phyloP scores from a whole-genome alignment of 2,113 vertebrate species.

The Sminthopsis crassicaudata region DNA sequence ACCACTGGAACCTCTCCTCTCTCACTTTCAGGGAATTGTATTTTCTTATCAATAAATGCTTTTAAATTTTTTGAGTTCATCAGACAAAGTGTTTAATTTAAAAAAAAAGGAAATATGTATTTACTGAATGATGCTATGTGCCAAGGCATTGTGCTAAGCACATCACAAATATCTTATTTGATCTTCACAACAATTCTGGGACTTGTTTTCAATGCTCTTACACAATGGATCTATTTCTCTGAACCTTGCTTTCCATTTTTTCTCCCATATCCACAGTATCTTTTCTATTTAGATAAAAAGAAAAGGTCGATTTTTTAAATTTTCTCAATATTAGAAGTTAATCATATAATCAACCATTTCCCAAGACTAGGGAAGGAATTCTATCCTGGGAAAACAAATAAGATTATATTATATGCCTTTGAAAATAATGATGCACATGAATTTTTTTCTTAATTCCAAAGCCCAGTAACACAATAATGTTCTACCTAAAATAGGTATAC shows the following conservation, averaged over 20 bases:
- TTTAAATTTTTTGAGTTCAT: constrained; percentile 30
- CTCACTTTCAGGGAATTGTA: background rate
- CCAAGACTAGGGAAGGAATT: constrained; percentile 41
- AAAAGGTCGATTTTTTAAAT: constrained; percentile 49
- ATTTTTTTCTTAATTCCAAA: background rate
- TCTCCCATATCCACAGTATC: background rate
- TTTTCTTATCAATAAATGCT: constrained; percentile 1
- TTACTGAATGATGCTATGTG: background rate
- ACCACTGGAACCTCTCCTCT: constrained; percentile 28
- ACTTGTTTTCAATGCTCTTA: background rate
- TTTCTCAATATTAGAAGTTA: constrained; percentile 44
- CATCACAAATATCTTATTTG: background rate
- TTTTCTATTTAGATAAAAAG: constrained; percentile 31
- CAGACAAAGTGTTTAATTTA: background rate
- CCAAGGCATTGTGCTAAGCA: background rate
- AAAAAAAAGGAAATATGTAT: background rate
- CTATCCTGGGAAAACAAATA: background rate
- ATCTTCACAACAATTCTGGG: background rate
- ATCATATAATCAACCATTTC: background rate
- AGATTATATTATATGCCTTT: background rate
- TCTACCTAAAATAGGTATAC: background rate
- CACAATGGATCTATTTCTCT: background rate
- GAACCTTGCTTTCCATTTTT: background rate
- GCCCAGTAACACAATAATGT: background rate
- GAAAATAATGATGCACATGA: background rate